Evolutionary conservation across 2,888 invertebrate species (phyloP).

Genomic region (Lamproptera curius): DNA sequence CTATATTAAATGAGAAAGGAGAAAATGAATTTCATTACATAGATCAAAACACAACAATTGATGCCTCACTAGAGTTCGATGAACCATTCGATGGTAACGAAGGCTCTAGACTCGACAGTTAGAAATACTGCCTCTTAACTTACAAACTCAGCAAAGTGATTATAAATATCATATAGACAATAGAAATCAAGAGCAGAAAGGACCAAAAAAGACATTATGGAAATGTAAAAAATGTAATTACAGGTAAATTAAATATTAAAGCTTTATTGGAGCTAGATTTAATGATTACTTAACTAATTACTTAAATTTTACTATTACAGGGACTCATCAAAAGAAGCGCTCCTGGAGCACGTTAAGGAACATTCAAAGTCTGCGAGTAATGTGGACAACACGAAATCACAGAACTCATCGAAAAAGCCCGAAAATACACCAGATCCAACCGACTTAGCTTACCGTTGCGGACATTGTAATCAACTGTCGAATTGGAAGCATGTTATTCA

Average conservation of each 20-base stretch:
- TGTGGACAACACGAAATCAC: constrained; percentile 38
- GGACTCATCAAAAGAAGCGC: constrained; percentile 68
- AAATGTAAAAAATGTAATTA: constrained; percentile 95
- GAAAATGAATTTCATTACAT: constrained; percentile 69
- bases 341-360: constrained; percentile 67
- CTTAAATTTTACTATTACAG: constrained; percentile 41
- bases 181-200: constrained; percentile 53
- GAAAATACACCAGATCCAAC: constrained; percentile 62
- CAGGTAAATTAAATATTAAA: too few relatives aligned
- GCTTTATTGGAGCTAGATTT: too few relatives aligned
- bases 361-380: constrained; percentile 49
- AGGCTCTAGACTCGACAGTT: constrained; percentile 55
- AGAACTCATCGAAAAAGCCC: constrained; percentile 40
- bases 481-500: constrained; percentile 93
- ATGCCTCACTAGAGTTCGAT: constrained; percentile 65
- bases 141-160: constrained; percentile 62
- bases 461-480: constrained; percentile 89
- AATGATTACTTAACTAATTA: too few relatives aligned
- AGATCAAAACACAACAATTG: constrained; percentile 54
- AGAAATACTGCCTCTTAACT: constrained; percentile 80
- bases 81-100: constrained; percentile 69
- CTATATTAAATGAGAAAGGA: constrained; percentile 76
- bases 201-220: constrained; percentile 87
- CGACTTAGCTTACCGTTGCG: constrained; percentile 81
- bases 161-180: constrained; percentile 41